Conservation (phyloP, 2,888 invertebrate species). For the Sceliomorpha sp. region DNA sequence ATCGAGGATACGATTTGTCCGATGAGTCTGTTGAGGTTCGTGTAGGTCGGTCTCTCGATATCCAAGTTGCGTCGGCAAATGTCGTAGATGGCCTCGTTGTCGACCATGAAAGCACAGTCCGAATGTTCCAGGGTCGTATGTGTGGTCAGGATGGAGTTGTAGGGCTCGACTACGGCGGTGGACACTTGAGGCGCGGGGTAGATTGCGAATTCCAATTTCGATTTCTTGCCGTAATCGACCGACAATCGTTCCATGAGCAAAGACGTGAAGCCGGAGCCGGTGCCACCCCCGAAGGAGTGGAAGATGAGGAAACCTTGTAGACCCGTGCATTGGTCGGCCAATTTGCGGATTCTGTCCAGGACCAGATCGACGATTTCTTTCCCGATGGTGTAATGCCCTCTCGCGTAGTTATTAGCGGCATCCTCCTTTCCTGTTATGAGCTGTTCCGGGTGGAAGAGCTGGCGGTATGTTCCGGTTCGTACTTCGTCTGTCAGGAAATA, state of each 20-base stretch:
- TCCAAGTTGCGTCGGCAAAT: too few species aligned
- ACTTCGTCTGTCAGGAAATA: too few species aligned
- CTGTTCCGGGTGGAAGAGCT: constrained; percentile 98
- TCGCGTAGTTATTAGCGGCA: constrained; percentile 98
- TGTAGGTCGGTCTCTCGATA: constrained; percentile 98
- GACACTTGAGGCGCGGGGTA: constrained; percentile 97
- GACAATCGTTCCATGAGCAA: constrained; percentile 97
- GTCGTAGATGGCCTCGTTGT: too few species aligned
- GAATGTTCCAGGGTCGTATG: constrained; percentile 96
- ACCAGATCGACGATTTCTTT: constrained; percentile 96
- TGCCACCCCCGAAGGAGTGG: constrained; percentile 97
- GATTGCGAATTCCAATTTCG: too few species aligned
- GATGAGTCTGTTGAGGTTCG: constrained; percentile 96
- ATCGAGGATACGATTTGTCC: constrained; percentile 96
- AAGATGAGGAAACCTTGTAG: constrained; percentile 96
- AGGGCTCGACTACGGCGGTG: constrained; percentile 95
- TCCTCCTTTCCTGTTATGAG: constrained; percentile 98
- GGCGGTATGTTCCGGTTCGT: constrained; percentile 95
- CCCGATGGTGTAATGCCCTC: constrained; percentile 98
- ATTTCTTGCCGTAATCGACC: too few species aligned
- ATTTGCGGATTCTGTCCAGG: constrained; percentile 91
- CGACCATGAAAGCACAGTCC: constrained; percentile 97
- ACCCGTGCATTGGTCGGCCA: constrained; percentile 95
- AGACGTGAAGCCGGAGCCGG: constrained; percentile 97
- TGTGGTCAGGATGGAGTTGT: too few species aligned